Conservation (phyloP, 2,888 invertebrate species). For the Lordiphosa fenestrarum region DNA sequence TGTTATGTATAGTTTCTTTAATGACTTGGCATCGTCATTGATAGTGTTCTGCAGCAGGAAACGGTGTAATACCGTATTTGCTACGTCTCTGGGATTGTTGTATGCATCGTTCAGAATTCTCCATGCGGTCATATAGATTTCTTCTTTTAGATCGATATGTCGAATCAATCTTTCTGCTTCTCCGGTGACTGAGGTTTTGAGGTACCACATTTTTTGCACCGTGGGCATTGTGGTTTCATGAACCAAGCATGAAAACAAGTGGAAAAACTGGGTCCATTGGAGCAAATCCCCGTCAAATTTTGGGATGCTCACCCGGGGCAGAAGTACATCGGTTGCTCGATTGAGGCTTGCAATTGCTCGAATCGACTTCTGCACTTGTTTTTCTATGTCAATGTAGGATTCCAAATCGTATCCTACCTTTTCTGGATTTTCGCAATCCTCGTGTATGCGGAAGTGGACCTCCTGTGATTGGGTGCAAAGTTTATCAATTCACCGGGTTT, state of each 20-base stretch:
- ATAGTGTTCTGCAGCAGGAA: neutral
- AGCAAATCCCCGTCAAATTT: no score
- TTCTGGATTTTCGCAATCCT: no score
- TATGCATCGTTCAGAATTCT: neutral
- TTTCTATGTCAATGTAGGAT: neutral
- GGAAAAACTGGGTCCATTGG: neutral
- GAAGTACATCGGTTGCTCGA: no score
- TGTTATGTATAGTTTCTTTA: neutral
- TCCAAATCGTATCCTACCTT: no score
- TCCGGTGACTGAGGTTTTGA: neutral
- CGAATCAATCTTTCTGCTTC: slow-evolving; percentile 2
- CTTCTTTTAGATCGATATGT: neutral
- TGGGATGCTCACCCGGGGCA: no score
- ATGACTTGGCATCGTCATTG: slow-evolving; percentile 1
- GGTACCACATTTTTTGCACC: neutral
- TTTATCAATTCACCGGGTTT: neutral
- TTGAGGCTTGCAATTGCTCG: no score
- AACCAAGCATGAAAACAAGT: neutral
- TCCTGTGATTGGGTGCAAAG: no score
- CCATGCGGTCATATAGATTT: neutral
- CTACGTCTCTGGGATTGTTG: neutral
- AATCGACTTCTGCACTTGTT: neutral
- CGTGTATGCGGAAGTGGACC: no score
- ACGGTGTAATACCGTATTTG: neutral
- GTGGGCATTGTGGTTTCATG: neutral